Evolutionary conservation across 2,113 vertebrate genomes (phyloP).

Genomic region (Cygnus atratus): DNA sequence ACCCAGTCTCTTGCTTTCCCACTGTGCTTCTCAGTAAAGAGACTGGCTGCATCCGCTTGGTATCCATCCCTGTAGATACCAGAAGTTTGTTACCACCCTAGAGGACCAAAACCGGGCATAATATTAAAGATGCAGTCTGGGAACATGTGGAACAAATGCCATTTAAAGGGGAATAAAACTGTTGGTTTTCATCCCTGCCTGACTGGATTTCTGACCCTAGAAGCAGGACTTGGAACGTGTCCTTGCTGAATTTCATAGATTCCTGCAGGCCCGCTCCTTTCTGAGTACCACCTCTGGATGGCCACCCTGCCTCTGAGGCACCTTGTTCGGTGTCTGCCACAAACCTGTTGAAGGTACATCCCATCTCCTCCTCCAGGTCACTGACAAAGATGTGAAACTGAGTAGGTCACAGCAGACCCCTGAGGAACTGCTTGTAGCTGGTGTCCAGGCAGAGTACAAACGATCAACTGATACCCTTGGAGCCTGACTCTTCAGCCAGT

Average conservation of each 20-base stretch:
- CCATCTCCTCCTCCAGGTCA: neutral
- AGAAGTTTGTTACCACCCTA: neutral
- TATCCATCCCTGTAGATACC: neutral
- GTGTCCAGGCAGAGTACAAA: neutral
- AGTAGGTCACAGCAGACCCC: neutral
- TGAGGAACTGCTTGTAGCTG: neutral
- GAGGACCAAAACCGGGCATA: neutral
- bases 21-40: neutral
- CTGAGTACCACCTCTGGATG: fast-evolving
- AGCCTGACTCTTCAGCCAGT: neutral
- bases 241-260: neutral
- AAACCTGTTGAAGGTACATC: neutral
- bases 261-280: neutral
- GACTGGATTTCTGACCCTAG: neutral
- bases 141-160: neutral
- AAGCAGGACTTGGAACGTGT: neutral
- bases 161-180: neutral
- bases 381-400: neutral
- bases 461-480: neutral
- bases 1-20: neutral
- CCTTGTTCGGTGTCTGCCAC: neutral
- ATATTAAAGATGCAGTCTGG: neutral
- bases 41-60: neutral
- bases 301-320: neutral
- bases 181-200: neutral